Evolutionary conservation across 2,113 vertebrate species (phyloP), one percentile per base, ranked within the genome.

Genomic region (Nyctibius bracteatus): DNA sequence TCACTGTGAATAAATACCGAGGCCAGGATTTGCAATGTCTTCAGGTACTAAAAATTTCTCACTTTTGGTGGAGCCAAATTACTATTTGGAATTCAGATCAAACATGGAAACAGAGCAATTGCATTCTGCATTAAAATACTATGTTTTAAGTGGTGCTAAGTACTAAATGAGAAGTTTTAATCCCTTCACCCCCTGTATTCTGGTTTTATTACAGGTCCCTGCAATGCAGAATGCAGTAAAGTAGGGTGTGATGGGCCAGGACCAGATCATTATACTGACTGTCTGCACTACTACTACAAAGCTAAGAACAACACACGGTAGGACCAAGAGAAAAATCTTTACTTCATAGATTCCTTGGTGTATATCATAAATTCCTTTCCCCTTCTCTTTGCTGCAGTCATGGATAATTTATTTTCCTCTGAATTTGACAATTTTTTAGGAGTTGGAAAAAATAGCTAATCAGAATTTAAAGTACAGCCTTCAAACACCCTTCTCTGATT

Each of bases 281-380:
- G 99, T 93, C 97, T 99, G 41, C 99, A 99, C 93, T 99, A 98
- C 96, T 99, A 99, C 98, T 99, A 99, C 94, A 99, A 99, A 98
- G 99, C 99, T 96, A 99, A 99, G 97, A 99, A 99, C 96, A 99
- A 99, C 90, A 99, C 99, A 90, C 98, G 99, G 99, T 99, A 96
- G 92, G 90, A 75, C 25, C 14, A 61, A 37, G 33, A 73, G 22
- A 19, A 75, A 79, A 47, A 19, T 16, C 12, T 75, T 91, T 23
- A 47, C 25, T 71, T 75, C 8, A 15, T 39, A 54, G 37, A 59
- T 79, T 78, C 41, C 14, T 75, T 41, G 31, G 7, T 68, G 12
- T 47, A 4, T 77, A 33, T 39, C 16, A 24, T 70, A 73, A 51
- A 10, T 82, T 85, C 14, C 16, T 72, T 84, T 61, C 44, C 12